Conservation (phyloP, 2,888 invertebrate genomes). For the Leptopterna dolabrata region DNA sequence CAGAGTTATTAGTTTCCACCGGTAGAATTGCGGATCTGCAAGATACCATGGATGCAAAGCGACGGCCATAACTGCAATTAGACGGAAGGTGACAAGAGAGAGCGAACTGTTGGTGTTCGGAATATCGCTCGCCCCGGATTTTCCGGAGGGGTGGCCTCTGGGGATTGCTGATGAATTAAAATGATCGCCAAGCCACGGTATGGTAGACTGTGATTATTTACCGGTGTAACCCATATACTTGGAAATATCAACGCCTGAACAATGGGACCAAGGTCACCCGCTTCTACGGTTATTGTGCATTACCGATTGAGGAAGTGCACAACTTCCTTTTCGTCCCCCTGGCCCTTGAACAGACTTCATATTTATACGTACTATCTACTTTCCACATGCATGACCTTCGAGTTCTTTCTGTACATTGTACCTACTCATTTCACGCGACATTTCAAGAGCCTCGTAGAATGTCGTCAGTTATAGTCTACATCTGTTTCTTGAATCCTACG, state of each 20-base stretch:
- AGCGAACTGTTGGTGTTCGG: background rate
- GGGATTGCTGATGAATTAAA: background rate
- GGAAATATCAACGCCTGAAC: background rate
- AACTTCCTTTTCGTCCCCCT: too few relatives aligned
- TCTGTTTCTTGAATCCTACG: too few relatives aligned
- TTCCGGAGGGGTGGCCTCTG: background rate
- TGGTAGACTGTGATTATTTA: background rate
- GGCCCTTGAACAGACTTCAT: background rate
- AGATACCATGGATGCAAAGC: background rate
- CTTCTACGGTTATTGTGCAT: conserved; percentile 1
- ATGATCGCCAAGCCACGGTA: background rate
- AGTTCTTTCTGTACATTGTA: too few relatives aligned
- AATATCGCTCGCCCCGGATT: background rate
- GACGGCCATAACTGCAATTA: background rate
- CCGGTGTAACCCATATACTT: background rate
- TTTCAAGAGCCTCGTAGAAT: too few relatives aligned
- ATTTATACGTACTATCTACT: too few relatives aligned
- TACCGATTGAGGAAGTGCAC: background rate
- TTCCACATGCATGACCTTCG: too few relatives aligned
- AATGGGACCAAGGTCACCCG: background rate
- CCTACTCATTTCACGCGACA: too few relatives aligned
- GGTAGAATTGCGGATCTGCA: too few relatives aligned
- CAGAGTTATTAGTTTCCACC: too few relatives aligned
- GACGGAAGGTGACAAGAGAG: background rate
- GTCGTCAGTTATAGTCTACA: too few relatives aligned